phyloP scores from a whole-genome alignment of 2,113 vertebrate genomes.

The Callopanchax toddi region DNA sequence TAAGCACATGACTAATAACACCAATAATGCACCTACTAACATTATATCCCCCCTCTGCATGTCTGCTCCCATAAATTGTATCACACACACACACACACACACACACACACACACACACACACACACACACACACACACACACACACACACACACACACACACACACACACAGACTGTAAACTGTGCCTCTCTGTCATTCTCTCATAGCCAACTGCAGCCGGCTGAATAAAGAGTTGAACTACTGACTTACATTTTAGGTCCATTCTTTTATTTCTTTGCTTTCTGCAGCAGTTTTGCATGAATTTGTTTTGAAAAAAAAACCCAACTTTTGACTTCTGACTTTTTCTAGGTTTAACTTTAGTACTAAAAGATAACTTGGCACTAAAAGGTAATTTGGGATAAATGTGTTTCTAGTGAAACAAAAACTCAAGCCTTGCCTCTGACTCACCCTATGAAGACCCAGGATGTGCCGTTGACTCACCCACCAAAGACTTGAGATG shows the following conservation, averaged over 20 bases:
- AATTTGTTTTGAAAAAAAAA: background rate
- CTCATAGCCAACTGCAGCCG: background rate
- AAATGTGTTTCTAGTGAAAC: too few relatives aligned
- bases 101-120: constrained; percentile 24
- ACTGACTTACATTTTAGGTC: background rate
- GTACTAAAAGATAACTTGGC: too few relatives aligned
- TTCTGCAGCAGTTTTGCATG: background rate
- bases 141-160: constrained; percentile 25
- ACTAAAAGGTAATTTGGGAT: too few relatives aligned
- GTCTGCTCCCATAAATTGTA: constrained; percentile 43
- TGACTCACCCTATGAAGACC: too few relatives aligned
- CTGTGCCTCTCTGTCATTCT: constrained; percentile 7
- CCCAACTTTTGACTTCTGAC: background rate
- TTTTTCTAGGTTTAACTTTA: too few relatives aligned
- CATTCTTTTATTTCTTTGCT: background rate
- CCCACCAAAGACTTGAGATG: too few relatives aligned
- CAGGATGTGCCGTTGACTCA: too few relatives aligned
- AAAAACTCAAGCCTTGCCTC: too few relatives aligned
- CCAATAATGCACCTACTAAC: constrained; percentile 50
- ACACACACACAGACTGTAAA: constrained; percentile 21
- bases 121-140: constrained; percentile 24
- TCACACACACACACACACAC: constrained; percentile 23
- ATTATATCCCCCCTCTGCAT: constrained; percentile 28
- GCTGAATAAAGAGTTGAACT: constrained; percentile 3
- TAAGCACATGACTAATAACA: constrained; percentile 55